phyloP scores from a whole-genome alignment of 2,888 invertebrate species.

The Teleogryllus oceanicus region DNA sequence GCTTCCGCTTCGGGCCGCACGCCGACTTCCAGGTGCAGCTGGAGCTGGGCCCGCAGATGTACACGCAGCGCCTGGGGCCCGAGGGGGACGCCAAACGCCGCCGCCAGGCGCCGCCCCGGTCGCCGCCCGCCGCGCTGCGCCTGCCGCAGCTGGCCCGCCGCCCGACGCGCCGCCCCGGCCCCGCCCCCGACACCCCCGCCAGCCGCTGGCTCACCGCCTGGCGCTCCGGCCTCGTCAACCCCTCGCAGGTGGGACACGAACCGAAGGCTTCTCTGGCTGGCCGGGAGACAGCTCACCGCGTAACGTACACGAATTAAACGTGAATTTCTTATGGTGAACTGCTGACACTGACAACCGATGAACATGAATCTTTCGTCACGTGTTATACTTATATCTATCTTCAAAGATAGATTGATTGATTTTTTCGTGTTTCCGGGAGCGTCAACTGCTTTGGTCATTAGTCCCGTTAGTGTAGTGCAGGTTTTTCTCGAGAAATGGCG shows the following conservation, averaged over 20 bases:
- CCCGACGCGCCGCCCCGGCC: background rate
- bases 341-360: too few relatives aligned
- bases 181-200: background rate
- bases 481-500: too few relatives aligned
- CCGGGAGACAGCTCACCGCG: too few relatives aligned
- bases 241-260: background rate
- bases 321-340: too few relatives aligned
- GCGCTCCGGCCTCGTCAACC: background rate
- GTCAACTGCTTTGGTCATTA: too few relatives aligned
- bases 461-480: too few relatives aligned
- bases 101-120: conserved; percentile 24
- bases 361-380: too few relatives aligned
- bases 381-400: too few relatives aligned
- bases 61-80: conserved; percentile 65
- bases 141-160: background rate
- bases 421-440: too few relatives aligned
- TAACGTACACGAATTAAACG: too few relatives aligned
- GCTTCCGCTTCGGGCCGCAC: conserved; percentile 75
- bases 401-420: too few relatives aligned
- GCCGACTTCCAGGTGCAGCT: conserved; percentile 75
- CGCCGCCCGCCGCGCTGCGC: conserved; percentile 25
- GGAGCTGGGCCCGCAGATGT: conserved; percentile 74
- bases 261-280: too few relatives aligned
- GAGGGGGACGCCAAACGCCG: conserved; percentile 42
- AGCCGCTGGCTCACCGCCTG: background rate